Evolutionary conservation across 2,888 invertebrate genomes (phyloP).

Genomic region (Caenorhabditis sp.): DNA sequence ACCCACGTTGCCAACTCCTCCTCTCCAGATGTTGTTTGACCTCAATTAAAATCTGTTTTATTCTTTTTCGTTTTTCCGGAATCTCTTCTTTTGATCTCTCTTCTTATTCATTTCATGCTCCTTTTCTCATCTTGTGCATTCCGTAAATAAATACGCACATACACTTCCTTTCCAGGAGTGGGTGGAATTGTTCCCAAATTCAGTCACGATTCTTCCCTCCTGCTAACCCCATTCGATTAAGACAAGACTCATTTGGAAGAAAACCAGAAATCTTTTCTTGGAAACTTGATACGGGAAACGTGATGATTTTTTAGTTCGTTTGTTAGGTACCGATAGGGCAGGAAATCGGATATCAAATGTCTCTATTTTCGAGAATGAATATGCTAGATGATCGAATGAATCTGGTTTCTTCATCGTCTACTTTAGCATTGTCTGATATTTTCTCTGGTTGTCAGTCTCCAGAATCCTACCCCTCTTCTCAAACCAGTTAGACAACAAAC

Average conservation of each 20-base stretch:
- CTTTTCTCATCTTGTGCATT: constrained; percentile 6
- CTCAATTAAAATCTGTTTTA: constrained; percentile 24
- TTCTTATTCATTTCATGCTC: constrained; percentile 4
- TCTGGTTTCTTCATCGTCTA: background rate
- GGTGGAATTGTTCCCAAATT: constrained; percentile 13
- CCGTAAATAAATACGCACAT: background rate
- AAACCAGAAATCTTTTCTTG: constrained; percentile 18
- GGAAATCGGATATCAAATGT: constrained; percentile 47
- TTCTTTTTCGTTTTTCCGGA: background rate
- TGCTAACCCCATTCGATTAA: background rate
- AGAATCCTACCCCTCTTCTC: background rate
- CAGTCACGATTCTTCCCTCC: background rate
- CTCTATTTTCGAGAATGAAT: constrained; percentile 35
- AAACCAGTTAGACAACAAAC: background rate
- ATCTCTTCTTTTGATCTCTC: constrained; percentile 40
- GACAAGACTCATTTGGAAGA: background rate
- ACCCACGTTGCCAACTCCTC: background rate
- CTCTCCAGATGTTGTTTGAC: constrained; percentile 51
- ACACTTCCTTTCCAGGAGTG: constrained; percentile 1
- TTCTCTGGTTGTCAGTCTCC: too few species aligned
- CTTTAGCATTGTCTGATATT: constrained; percentile 2
- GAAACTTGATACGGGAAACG: constrained; percentile 23
- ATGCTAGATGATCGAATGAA: constrained; percentile 20
- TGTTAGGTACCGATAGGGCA: constrained; percentile 14
- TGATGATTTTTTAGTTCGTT: background rate